A percentile compares a stretch with the other conserved stretches of the same genome.
Conservation (phyloP, 2,888 invertebrate genomes). For the Teleiodes luculella region DNA sequence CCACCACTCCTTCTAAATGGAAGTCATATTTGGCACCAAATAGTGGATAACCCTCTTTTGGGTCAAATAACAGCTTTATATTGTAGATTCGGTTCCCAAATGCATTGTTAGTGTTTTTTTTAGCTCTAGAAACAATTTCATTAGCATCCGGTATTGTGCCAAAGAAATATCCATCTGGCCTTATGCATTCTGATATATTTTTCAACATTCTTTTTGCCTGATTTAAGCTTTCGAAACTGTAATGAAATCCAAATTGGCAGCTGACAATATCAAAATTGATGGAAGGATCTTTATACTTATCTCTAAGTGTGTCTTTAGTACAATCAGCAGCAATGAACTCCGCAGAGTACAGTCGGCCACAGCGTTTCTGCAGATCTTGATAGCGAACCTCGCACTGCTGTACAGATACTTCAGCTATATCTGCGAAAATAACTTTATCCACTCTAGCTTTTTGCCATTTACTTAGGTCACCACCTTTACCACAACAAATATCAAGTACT, state of each 20-base stretch:
- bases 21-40: conserved; percentile 99
- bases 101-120: conserved; percentile 73
- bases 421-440: conserved; percentile 90
- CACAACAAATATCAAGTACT: conserved; percentile 97
- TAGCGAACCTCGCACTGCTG: conserved; percentile 94
- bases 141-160: conserved; percentile 97
- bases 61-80: conserved; percentile 84
- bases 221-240: conserved; percentile 92
- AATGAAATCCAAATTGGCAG: conserved; percentile 99
- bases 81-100: conserved; percentile 90
- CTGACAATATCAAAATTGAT: conserved; percentile 93
- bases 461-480: conserved; percentile 98
- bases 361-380: conserved; percentile 79
- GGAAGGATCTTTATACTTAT: conserved; percentile 87
- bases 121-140: conserved; percentile 89
- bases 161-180: conserved; percentile 95
- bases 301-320: conserved; percentile 88
- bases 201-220: conserved; percentile 95
- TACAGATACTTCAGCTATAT: conserved; percentile 95
- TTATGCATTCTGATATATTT: conserved; percentile 94
- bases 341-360: conserved; percentile 83
- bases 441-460: conserved; percentile 95
- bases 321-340: conserved; percentile 96
- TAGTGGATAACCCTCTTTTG: conserved; percentile 82
- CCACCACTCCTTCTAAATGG: conserved; percentile 95